Evolutionary conservation across 2,113 vertebrate genomes (phyloP), one percentile per base, ranked within the genome.

Genomic region (Aspiorhynchus laticeps): DNA sequence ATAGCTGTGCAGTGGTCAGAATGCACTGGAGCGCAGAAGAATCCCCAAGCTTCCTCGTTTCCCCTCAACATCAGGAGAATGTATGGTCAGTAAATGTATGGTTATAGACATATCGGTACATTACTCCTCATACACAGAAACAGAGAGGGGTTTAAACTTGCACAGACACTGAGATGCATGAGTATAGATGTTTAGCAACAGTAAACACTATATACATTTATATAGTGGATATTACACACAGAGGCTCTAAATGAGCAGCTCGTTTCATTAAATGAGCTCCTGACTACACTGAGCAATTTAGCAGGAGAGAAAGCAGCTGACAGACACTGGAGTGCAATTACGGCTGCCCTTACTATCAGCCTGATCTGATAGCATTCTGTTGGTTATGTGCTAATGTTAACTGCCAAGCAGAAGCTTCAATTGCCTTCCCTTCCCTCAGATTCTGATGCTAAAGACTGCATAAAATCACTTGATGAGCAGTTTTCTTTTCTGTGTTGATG

Each of bases 1-100:
- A 83, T 88, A 90, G 86, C 31, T 77, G 73, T 26, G 53, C 65
- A 75, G 41, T 21, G 87, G 86, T 61, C 80, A 87, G 76, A 82
- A 86, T 9, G 89, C 90, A 86, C 77, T 61, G 88, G 89, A 88
- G 92, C 89, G 9, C 61, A 89, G 86, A 90, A 91, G 87, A 90
- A 90, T 91, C 91, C 90, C 91, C 86, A 85, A 89, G 87, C 88
- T 86, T 84, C 83, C 75, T 75, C 89, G 89, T 80, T 91, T 89
- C 46, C 88, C 73, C 43, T 78, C 38, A 67, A 4, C 33, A n/a
- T 56, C 59, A 46, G 2, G 8, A 65, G 61, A 31, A 21, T 3
- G 21, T 80, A 59, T n/a, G 31, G 51, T 80, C 74, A 65, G 36
- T 67, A 1, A 82, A 46, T 31, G 41, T 28, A 43, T 75, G 73